Evolutionary conservation across 1,140 invertebrate genomes (phyloP).

Genomic region (Polypedilum pembai): DNA sequence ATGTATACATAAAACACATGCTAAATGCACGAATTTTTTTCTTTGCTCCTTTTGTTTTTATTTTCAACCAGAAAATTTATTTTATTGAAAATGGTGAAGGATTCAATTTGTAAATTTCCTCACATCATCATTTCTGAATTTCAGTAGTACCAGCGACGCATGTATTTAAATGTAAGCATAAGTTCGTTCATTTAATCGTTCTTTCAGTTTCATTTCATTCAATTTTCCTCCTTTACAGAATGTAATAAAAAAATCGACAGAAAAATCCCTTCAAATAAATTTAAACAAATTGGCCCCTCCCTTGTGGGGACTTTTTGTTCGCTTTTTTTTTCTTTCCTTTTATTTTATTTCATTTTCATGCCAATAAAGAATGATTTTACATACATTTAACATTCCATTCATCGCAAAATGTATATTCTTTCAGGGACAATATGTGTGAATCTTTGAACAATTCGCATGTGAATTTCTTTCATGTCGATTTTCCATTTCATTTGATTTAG

Average conservation of each 20-base stretch:
- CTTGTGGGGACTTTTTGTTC: not conserved
- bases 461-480: conserved; percentile 2
- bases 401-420: no score
- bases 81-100: not conserved
- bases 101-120: not conserved
- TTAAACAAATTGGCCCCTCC: conserved; percentile 1
- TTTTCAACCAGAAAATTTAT: not conserved
- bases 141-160: not conserved
- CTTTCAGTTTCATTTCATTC: conserved; percentile 14
- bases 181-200: not conserved
- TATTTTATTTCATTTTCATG: no score
- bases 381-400: not conserved
- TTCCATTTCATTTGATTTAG: not conserved
- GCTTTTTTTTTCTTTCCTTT: no score
- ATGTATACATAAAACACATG: not conserved
- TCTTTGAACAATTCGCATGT: conserved; percentile 3
- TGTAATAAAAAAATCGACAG: not conserved
- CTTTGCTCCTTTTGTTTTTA: conserved; percentile 14
- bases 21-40: conserved; percentile 1
- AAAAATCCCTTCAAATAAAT: conserved; percentile 15
- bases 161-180: not conserved
- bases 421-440: not conserved
- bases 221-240: conserved; percentile 14
- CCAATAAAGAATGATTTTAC: no score
- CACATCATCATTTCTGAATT: conserved; percentile 17